A percentile compares a stretch with the other conserved stretches of the same genome.
These are phyloP conservation scores for Hedya salicella DNA, from an alignment of 2,888 invertebrate genomes.

Conservation along the genomic window DNA sequence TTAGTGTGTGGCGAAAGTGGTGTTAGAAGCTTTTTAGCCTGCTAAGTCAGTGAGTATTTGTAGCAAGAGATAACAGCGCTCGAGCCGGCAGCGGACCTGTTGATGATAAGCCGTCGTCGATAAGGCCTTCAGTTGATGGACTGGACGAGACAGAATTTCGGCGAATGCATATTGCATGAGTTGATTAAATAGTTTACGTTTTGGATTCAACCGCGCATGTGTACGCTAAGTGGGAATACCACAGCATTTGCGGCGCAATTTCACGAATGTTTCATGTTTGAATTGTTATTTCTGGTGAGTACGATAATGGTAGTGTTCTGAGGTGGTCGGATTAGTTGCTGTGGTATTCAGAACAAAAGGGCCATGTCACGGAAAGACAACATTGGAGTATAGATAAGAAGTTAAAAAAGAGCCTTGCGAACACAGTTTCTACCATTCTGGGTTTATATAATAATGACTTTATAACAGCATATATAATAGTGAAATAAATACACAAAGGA, in stretches of 20 bases:
- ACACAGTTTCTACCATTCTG: too few relatives aligned
- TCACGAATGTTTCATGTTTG: slow-evolving; percentile 48
- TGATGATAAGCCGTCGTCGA: slow-evolving; percentile 84
- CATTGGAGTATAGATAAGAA: neutral
- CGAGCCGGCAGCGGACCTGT: slow-evolving; percentile 81
- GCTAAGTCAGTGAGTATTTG: slow-evolving; percentile 71
- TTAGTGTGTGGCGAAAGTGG: slow-evolving; percentile 44
- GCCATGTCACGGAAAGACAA: slow-evolving; percentile 3
- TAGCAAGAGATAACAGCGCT: slow-evolving; percentile 82
- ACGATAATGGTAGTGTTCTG: slow-evolving; percentile 16
- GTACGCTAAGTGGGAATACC: slow-evolving; percentile 58
- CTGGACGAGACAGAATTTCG: slow-evolving; percentile 79
- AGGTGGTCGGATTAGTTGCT: slow-evolving; percentile 11
- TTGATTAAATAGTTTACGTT: slow-evolving; percentile 84
- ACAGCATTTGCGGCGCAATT: slow-evolving; percentile 52
- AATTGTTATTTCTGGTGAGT: slow-evolving; percentile 46
- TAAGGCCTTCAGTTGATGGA: slow-evolving; percentile 79
- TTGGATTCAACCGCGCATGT: slow-evolving; percentile 64
- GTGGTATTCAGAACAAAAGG: slow-evolving; percentile 4
- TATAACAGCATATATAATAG: too few relatives aligned
- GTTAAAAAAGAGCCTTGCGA: neutral
- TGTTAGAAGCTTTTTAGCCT: slow-evolving; percentile 56
- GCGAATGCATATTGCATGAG: slow-evolving; percentile 84
- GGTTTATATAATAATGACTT: too few relatives aligned
- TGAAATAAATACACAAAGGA: too few relatives aligned